Conservation (phyloP, 1,140 invertebrate genomes). For the Drosophila busckii region DNA sequence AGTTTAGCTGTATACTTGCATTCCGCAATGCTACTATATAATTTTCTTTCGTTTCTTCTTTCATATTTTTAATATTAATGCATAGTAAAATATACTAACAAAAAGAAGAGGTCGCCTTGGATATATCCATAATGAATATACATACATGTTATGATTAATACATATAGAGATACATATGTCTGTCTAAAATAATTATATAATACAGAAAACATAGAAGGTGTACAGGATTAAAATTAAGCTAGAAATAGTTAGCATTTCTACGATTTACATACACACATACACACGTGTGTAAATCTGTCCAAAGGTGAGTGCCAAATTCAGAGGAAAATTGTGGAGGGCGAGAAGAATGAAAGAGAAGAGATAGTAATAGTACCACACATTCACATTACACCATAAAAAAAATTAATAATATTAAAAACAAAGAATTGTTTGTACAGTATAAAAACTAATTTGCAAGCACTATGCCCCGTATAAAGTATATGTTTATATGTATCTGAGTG, state of each 20-base stretch:
- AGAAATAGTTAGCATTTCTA: no score
- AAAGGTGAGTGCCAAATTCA: no score
- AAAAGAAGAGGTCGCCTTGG: conserved; percentile 65
- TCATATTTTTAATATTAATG: conserved; percentile 56
- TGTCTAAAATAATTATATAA: background rate
- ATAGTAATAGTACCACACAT: background rate
- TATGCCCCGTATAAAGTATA: conserved; percentile 32
- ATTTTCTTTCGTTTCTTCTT: conserved; percentile 15
- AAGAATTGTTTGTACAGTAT: conserved; percentile 43
- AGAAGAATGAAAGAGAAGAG: no score
- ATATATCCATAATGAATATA: conserved; percentile 34
- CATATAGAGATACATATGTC: conserved; percentile 10
- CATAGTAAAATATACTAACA: conserved; percentile 73
- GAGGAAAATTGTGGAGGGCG: no score
- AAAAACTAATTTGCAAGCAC: conserved; percentile 61
- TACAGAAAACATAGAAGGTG: no score
- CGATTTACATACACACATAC: no score
- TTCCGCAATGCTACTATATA: no score
- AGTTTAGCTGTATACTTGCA: conserved; percentile 44
- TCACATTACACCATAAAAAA: background rate
- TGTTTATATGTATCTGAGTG: conserved; percentile 8
- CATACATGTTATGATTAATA: conserved; percentile 7
- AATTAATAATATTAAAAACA: conserved; percentile 29
- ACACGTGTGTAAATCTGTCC: no score
- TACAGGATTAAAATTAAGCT: no score